Base-by-base conservation (phyloP, 2,113 vertebrate genomes). In the Ifrita kowaldi region DNA sequence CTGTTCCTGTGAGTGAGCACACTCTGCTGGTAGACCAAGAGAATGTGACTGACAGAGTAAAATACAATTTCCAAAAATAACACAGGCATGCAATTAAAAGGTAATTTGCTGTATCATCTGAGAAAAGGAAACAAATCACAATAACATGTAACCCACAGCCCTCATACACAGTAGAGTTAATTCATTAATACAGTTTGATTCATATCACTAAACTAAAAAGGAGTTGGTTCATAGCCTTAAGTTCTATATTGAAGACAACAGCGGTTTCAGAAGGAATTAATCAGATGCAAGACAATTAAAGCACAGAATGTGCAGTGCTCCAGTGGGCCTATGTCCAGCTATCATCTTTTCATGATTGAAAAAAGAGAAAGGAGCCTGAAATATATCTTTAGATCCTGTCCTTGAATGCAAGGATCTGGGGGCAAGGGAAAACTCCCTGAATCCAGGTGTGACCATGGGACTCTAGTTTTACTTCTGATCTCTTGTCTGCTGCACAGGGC, bases 11-110 rank as follows among this genome's bases (percentile, higher is more conserved):
- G 47, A 96, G 26, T 77, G 44, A 95, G 92, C 92, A 86, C 64
- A 78, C 95, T 65, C 91, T 94, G 64, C 79, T 90, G 93, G 89
- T 80, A 82, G 63, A 81, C 22, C 28, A 53, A 84, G 62, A 65
- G 46, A 87, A 87, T 35, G n/a, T 52, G 59, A 64, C 49, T 27
- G 46, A 57, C 26, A 22, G 3, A 27, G 24, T 7, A 71, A 93
- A 56, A 60, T 21, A 32, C 17, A 22, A 21, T 2, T 0, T 49
- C 13, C 23, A 23, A 44, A 77, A 65, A 32, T 32, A 55, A 71
- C 35, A 3, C 32, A 33, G 16, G 6, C 22, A 53, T 16, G 32
- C 5, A 69, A 83, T 57, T 79, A 69, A 85, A 89, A 87, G 30
- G 4, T 33, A 52, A 87, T 16, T 7, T 49, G 8, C 47, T 44